Evolutionary conservation across 1,140 invertebrate genomes (phyloP), one percentile per base, ranked within the genome.

Genomic region (Drosophila biarmipes): DNA sequence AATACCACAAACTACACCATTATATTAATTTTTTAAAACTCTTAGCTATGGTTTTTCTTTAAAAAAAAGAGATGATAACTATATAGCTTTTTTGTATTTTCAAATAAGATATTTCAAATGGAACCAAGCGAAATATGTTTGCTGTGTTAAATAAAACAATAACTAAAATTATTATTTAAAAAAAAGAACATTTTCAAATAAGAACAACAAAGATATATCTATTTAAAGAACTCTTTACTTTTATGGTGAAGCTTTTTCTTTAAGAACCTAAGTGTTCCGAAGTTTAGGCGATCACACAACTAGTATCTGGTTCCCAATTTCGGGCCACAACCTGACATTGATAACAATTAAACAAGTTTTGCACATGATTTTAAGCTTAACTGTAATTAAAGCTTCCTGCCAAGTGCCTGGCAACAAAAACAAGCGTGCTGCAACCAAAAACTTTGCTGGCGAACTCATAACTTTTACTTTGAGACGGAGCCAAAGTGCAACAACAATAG

Each of bases 281-380:
- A 63, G 59, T 45, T 43, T 2, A 6, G 19, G 46, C 12, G 21
- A 68, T 68, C 38, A 17, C 40, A n/a, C 8, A 17, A 14, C 21
- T 14, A 21, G 7, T 17, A 11, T 48, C 11, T 31, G 42, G 21
- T n/a, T 17, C 21, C 38, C 19, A 35, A 5, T 66, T 42, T 64
- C 15, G 51, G 49, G 43, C 46, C 42, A 29, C 42, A 53, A 54
- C 45, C 42, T 76, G 69, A 73, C 82, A 82, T 82, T 82, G 58
- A 87, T 89, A 87, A 79, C 82, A 81, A 86, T 87, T 87, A 71
- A 66, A 57, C 34, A 82, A 87, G 54, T 73, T 82, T 89, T 79
- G 74, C 84, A 79, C 87, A 82, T 87, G 82, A 87, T 87, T 89
- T 89, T 79, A 87, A 82, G 84, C 79, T 87, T 82, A 89, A 87